Conservation (phyloP, 2,888 invertebrate genomes). For the Smittia aterrima region DNA sequence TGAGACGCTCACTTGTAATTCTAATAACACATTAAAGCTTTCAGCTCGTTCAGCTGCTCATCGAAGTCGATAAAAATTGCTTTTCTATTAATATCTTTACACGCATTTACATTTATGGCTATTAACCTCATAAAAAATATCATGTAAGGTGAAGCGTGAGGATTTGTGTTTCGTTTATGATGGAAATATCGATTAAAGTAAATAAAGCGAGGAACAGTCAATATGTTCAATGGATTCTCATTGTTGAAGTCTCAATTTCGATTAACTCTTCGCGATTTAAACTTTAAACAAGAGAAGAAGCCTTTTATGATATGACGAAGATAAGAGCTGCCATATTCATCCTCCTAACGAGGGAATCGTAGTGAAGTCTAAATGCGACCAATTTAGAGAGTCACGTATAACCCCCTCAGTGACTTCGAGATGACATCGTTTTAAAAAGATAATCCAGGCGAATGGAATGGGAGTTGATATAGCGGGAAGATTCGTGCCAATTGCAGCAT, state of each 20-base stretch:
- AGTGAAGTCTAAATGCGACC: not conserved
- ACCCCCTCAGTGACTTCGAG: not conserved
- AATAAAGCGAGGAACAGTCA: not conserved
- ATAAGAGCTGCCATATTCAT: too few species aligned
- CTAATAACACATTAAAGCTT: not conserved
- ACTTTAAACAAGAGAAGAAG: too few species aligned
- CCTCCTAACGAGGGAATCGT: too few species aligned
- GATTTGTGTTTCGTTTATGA: not conserved
- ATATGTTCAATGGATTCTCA: not conserved
- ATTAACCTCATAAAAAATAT: not conserved
- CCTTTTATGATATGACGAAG: too few species aligned
- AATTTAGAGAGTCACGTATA: constrained; percentile 11
- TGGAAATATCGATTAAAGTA: not conserved
- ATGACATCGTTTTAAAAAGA: constrained; percentile 13
- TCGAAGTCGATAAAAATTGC: not conserved
- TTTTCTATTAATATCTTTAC: not conserved
- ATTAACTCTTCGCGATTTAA: too few species aligned
- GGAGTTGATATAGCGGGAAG: not conserved
- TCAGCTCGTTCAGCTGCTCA: not conserved
- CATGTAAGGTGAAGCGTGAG: not conserved
- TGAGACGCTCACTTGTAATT: too few species aligned
- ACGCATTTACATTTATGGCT: not conserved
- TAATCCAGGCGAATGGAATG: not conserved
- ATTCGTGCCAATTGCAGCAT: not conserved
- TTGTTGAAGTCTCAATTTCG: too few species aligned